Base-by-base conservation (phyloP, 2,888 invertebrate genomes). In the Aleiodes leptofemur region DNA sequence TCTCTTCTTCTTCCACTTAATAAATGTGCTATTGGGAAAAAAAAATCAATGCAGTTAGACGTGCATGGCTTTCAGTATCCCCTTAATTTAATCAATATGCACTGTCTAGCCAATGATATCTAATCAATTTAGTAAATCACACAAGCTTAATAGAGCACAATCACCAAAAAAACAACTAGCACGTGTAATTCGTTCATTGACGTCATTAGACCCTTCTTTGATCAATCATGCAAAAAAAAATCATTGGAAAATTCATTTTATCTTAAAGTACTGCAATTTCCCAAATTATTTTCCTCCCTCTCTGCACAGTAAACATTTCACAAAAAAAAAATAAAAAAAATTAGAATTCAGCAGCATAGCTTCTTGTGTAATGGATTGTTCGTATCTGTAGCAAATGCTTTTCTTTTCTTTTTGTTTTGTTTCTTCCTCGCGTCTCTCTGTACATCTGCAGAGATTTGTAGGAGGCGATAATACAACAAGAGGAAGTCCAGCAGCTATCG, bases 391-490 rank as follows among this genome's bases (percentile, higher is more conserved):
- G 87, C 86, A 82, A 82, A 23, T 23, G 23, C 23, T 23, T 23
- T 82, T 85, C 87, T 86, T 88, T 86, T 86, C 84, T 87, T 86
- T 86, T 87, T 82, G 86, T 83, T 85, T 86, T 84, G 83, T 84
- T 86, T 83, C 84, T 83, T 84, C 83, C 82, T 82, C 78, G 82
- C 82, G 3, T 5, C 5, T 84, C 86, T 86, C 87, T 86, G 87
- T 88, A 88, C 84, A 87, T 85, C 86, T 86, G 83, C 88, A 88
- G 88, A 88, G 88, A 85, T 87, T 88, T 89, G 84, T 86, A 89
- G 88, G 88, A 88, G 86, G 85, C 86, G 86, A 87, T 80, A 85
- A 85, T 82, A 82, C 85, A 84, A 76, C 84, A 83, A 76, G 85
- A 82, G 78, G 85, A 86, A 77, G 82, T 83, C 79, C 84, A 85